Conservation (phyloP, 2,888 invertebrate species). For the Amphipoea oculea region DNA sequence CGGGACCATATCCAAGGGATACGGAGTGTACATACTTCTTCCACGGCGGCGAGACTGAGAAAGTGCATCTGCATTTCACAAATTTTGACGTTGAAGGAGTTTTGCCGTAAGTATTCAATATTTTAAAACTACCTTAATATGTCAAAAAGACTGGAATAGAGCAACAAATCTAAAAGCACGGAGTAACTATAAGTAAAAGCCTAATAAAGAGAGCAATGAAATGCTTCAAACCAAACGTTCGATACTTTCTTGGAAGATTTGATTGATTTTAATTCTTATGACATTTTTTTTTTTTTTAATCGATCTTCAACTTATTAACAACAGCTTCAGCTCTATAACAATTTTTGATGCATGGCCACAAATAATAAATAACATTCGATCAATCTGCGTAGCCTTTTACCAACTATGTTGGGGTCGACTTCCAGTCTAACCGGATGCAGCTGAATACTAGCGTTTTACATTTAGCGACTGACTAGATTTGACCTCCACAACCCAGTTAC, state of each 20-base stretch:
- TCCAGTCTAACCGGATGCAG: too few relatives aligned
- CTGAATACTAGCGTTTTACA: too few relatives aligned
- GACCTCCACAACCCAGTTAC: too few relatives aligned
- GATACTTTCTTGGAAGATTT: too few relatives aligned
- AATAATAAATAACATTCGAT: background rate
- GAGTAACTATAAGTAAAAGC: background rate
- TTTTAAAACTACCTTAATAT: background rate
- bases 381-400: too few relatives aligned
- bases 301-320: background rate
- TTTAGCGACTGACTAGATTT: too few relatives aligned
- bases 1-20: constrained; percentile 96
- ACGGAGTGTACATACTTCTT: constrained; percentile 98
- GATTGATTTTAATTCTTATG: too few relatives aligned
- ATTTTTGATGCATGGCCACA: background rate
- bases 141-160: background rate
- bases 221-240: background rate
- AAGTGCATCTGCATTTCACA: constrained; percentile 95
- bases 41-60: constrained; percentile 94
- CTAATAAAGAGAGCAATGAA: background rate
- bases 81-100: constrained; percentile 99
- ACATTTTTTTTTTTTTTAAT: too few relatives aligned
- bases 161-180: background rate
- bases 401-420: too few relatives aligned
- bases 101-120: constrained; percentile 93
- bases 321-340: background rate